Percentiles rank a stretch among this genome's conserved stretches.
phyloP scores from a whole-genome alignment of 2,113 vertebrate genomes.

The Zosterops borbonicus region DNA sequence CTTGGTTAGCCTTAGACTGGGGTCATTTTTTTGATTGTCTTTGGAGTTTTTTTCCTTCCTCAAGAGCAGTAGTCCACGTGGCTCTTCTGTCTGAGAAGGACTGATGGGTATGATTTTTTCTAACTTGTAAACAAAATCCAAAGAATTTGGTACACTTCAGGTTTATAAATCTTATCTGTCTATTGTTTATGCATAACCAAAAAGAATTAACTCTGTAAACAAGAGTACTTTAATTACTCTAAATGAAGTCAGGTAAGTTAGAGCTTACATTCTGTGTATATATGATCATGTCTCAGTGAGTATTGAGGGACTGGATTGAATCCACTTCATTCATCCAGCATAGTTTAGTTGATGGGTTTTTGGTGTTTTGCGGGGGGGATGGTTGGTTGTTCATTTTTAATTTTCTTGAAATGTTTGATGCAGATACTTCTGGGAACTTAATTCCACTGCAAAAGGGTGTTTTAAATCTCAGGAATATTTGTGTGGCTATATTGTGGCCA shows the following conservation, averaged over 20 bases:
- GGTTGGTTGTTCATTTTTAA: background rate
- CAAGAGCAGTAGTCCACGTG: fast-evolving
- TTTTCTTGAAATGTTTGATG: background rate
- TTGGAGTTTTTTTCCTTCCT: background rate
- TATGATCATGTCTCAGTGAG: background rate
- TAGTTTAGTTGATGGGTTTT: background rate
- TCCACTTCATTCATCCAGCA: background rate
- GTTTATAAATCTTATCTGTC: background rate
- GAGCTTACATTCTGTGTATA: background rate
- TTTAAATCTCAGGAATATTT: background rate
- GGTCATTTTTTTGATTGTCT: fast-evolving
- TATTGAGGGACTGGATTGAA: background rate
- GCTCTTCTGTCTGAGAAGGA: background rate
- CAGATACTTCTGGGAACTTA: background rate
- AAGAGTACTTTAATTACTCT: background rate
- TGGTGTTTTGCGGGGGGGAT: fast-evolving
- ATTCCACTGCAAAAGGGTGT: background rate
- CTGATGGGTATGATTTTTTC: background rate
- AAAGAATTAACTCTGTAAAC: background rate
- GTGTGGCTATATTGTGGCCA: background rate
- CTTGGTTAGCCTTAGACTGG: background rate
- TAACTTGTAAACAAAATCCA: background rate
- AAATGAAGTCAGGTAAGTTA: background rate
- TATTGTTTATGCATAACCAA: background rate
- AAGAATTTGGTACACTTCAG: background rate